Base-by-base conservation (phyloP, 2,888 invertebrate genomes). In the Thelaira solivaga region DNA sequence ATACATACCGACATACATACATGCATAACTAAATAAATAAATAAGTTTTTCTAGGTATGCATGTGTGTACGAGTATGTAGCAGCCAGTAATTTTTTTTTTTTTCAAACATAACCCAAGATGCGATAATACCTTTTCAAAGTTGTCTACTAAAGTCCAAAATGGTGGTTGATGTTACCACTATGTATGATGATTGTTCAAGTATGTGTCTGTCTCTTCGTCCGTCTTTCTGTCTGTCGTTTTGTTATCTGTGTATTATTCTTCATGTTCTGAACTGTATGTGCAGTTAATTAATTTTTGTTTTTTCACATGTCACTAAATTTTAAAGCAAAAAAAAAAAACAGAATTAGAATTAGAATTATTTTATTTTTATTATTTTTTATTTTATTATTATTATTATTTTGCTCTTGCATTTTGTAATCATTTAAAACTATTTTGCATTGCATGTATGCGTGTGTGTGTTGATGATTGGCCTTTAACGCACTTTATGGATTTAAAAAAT, bases 241-340 rank as follows among this genome's bases (percentile, higher is more conserved):
- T 16, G 18, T 34, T 41, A 57, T 55, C 55, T 11, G 13, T 36
- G 22, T 20, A 20, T n/a, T 51, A 13, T 24, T n/a, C 31, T 31
- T 22, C 45, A n/a, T 51, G 29, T 22, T 59, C 51, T 51, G 13
- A 59, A 49, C 53, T 51, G 68, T 68, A 76, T 80, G 73, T 80
- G 76, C 76, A 76, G 81, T 81, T 81, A 81, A 81, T 81, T 81
- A 81, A 80, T 81, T 81, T 81, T 81, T 74, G 51, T 76, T 73
- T 80, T 76, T 65, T 59, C 62, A 57, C 57, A 65, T 73, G 57
- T 49, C 57, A 49, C 18, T 57, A 29, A 43, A 62, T 62, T 64
- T 20, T 57, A 73, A 57, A 41, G 57, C 65, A 57, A 65, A n/a
- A n/a, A n/a, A n/a, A n/a, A n/a, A n/a, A n/a, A n/a, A n/a, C n/a